Evolutionary conservation across 1,140 invertebrate species (phyloP).

Genomic region (Hermatobates lingyangjiaoensis): DNA sequence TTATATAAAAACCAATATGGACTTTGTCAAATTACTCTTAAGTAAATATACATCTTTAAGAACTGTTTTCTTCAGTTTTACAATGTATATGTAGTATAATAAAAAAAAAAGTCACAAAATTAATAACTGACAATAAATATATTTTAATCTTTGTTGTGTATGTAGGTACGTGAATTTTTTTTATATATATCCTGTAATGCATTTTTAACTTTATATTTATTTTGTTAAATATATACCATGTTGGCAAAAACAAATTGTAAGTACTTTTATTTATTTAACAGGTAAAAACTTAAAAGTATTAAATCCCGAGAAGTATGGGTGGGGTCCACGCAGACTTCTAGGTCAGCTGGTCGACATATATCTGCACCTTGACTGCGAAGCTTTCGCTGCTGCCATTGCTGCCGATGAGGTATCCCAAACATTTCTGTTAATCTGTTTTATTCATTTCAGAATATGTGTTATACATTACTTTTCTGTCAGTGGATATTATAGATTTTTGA

Average conservation of each 20-base stretch:
- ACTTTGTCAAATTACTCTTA: too few species aligned
- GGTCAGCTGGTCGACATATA: conserved; percentile 91
- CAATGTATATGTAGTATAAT: too few species aligned
- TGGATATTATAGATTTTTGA: too few species aligned
- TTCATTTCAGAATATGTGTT: too few species aligned
- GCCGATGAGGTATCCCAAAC: conserved; percentile 75
- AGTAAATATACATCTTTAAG: too few species aligned
- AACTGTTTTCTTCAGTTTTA: too few species aligned
- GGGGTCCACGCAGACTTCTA: conserved; percentile 80
- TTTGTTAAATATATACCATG: not conserved
- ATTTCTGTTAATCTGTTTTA: too few species aligned
- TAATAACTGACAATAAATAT: not conserved
- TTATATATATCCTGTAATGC: not conserved
- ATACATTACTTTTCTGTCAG: too few species aligned
- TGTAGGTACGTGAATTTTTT: not conserved
- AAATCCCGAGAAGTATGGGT: conserved; percentile 85
- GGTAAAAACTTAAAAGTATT: conserved; percentile 87
- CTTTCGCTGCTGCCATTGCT: conserved; percentile 74
- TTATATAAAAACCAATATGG: too few species aligned
- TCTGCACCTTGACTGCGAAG: conserved; percentile 81
- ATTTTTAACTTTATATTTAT: not conserved
- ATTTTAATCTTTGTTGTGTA: not conserved
- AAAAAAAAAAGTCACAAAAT: not conserved
- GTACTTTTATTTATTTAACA: conserved; percentile 14
- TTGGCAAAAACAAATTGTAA: too few species aligned